phyloP scores from a whole-genome alignment of 2,113 vertebrate genomes.

The Mesembrinibis cayennensis region DNA sequence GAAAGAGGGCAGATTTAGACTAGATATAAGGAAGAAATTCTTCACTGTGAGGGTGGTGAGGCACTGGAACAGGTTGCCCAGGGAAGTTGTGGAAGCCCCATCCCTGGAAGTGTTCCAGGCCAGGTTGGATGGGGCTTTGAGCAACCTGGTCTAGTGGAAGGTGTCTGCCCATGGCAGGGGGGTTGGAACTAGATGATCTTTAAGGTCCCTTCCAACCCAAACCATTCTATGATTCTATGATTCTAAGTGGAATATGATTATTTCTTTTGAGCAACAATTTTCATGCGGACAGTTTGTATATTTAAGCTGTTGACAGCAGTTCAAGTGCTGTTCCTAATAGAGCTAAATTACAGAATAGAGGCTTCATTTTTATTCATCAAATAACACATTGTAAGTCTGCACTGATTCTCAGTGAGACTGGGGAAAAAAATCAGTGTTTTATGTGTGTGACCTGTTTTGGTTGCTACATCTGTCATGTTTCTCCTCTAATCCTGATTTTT shows the following conservation, averaged over 20 bases:
- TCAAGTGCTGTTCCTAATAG: neutral
- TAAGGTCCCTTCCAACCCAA: no score
- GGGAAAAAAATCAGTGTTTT: constrained; percentile 1
- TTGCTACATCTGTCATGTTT: constrained; percentile 26
- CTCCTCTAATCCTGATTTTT: neutral
- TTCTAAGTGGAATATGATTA: neutral
- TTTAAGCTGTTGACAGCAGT: neutral
- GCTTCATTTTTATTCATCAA: neutral
- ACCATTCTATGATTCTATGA: no score
- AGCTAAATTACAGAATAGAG: neutral
- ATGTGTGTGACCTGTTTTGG: constrained; percentile 16
- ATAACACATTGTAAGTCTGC: neutral
- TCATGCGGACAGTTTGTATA: neutral
- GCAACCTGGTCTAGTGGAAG: no score
- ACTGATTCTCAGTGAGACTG: constrained; percentile 28
- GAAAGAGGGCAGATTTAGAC: no score
- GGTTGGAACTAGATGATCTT: no score
- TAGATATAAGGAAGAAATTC: no score
- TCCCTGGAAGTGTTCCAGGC: no score
- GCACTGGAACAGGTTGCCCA: no score
- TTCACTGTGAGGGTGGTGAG: no score
- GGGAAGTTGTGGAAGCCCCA: no score
- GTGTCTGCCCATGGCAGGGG: no score
- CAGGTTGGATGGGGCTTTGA: no score
- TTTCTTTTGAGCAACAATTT: neutral